Evolutionary conservation across 2,113 vertebrate genomes (phyloP).

Genomic region (Hypocryptadius cinnamomeus): DNA sequence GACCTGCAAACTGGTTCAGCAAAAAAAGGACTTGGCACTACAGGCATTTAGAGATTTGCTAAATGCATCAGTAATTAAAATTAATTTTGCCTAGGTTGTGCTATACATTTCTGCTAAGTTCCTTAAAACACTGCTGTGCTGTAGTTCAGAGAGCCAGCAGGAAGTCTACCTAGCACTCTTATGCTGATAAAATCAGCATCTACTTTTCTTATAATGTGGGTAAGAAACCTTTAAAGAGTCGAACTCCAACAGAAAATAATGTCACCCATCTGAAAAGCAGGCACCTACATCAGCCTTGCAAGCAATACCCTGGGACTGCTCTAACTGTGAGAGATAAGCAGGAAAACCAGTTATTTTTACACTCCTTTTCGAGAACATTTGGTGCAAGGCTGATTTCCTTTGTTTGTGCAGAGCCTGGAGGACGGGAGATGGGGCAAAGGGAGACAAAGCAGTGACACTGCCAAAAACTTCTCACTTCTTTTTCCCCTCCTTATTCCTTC

Average conservation of each 20-base stretch:
- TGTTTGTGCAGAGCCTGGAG: slow-evolving; percentile 9
- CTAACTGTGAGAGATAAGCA: background rate
- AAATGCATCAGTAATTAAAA: slow-evolving; percentile 29
- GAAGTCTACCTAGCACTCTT: background rate
- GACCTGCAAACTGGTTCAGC: background rate
- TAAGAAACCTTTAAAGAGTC: background rate
- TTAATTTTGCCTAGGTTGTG: background rate
- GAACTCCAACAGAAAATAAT: background rate
- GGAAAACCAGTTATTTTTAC: slow-evolving; percentile 25
- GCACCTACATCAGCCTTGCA: background rate
- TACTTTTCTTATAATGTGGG: background rate
- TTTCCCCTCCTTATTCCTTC: background rate
- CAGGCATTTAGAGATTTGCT: background rate
- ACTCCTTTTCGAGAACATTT: background rate
- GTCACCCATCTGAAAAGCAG: background rate
- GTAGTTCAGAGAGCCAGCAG: background rate
- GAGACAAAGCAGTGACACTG: background rate
- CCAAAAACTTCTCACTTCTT: background rate
- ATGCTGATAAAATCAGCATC: background rate
- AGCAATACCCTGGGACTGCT: background rate
- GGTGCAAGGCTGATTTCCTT: slow-evolving; percentile 14
- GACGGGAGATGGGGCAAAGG: background rate
- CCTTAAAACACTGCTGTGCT: background rate
- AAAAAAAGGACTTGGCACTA: background rate
- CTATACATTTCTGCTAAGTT: background rate